Evolutionary conservation across 2,113 vertebrate species (phyloP), one percentile per base, ranked within the genome.

Genomic region (Hemiprocne comata): DNA sequence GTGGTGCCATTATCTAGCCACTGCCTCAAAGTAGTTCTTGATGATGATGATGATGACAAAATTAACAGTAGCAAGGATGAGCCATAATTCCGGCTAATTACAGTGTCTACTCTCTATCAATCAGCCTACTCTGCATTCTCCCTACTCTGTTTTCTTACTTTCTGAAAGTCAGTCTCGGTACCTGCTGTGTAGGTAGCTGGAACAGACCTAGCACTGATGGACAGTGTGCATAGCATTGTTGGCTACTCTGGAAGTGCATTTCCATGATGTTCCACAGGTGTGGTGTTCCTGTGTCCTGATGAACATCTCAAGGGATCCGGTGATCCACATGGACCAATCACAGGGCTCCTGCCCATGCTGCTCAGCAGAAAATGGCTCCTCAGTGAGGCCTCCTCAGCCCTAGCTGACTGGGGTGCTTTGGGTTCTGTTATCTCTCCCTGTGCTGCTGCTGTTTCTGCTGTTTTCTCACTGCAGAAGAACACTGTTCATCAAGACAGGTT

Each of bases 141-240:
- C 54, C 17, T 7, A 34, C 13, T 38, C 36, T 55, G 2, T 62
- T 90, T 81, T 72, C 60, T 61, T 53, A 18, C 9, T 46, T 80
- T 48, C 20, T 18, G 6, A 1, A 83, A 58, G 13, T 53, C 26
- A 1, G 3, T 33, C 38, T 75, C 0, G 0, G 77, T 70, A 65
- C 33, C 8, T 70, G 38, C 23, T 0, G 0, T 44, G 20, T 31
- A 23, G 72, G 36, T 82, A 75, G n/a, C 50, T 44, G 51, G 15
- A 70, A 12, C 3, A 46, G 51, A 7, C 1, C 0, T 34, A 17
- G 46, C 51, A 12, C 28, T 62, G 58, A 61, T 10, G 29, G 71
- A 42, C 42, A 36, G 33, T 0, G 2, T 20, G 3, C 2, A 0
- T 1, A 10, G 33, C 50, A 9, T n/a, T 62, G 29, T 29, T 17